Base-by-base conservation (phyloP, 92 coral and sea anemone species). In the Palythoa heliodiscus region DNA sequence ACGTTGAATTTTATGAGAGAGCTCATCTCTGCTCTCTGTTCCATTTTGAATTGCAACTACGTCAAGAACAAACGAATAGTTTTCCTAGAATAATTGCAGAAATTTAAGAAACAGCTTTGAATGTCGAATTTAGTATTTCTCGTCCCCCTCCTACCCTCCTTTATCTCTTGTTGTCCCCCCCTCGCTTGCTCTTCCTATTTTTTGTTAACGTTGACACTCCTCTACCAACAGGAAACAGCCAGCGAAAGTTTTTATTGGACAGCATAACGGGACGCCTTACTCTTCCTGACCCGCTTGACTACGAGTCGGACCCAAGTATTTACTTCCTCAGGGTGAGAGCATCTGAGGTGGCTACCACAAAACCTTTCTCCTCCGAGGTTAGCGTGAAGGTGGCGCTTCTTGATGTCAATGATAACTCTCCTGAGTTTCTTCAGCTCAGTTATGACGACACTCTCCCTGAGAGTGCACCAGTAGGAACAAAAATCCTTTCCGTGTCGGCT, bases 391-490 rank as follows among this genome's bases (percentile, higher is more conserved):
- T 97, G 15, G 74, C 87, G 68, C 92, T 97, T 40, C 91, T 73
- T 43, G 99, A 97, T 81, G 81, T 91, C 38, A 97, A 97, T 68
- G 99, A 97, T 86, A 94, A 95, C 74, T 77, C 94, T 10, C 98
- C 99, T 4, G 95, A 88, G 74, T 97, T 97, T 79, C 76, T 89
- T 24, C 83, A 89, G 73, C 93, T 89, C 73, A 91, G 97, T 6
- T 97, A 97, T 47, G 75, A 87, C 13, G 95, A 96, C 83, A 87
- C 89, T 4, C 71, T 97, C 10, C 99, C 99, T 37, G 99, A 97
- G 91, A 97, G 94, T 77, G 98, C 97, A 11, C 99, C 98, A 64
- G 68, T 94, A 22, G 99, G 99, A 22, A 94, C 98, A 58, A 91
- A 93, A 16, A 95, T 97, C 53, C 83, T 94, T 25, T 86, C 91